Evolutionary conservation across 53 echinoderm and acorn worm genomes (phyloP), one percentile per base, ranked within the genome.

Genomic region (Paracentrotus lividus): DNA sequence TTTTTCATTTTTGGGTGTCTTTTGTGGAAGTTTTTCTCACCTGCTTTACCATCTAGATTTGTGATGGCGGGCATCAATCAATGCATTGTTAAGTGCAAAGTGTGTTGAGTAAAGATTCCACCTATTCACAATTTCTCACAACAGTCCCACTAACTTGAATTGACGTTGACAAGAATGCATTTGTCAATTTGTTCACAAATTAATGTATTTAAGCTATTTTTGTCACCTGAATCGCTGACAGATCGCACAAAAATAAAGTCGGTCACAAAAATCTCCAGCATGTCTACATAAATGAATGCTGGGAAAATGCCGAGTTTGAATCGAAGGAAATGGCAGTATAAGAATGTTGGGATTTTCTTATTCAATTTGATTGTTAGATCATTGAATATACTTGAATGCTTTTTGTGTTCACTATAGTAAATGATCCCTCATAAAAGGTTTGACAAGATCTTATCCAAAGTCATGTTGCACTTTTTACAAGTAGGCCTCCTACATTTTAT

Each of bases 171-270:
- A 49, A 72, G 90, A 90, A 90, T 90, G 29, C 44, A 44, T 47
- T 44, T 90, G 90, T 90, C 90, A 90, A 90, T 90, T 90, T 90
- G 90, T 90, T 90, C 90, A 69, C 90, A 90, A 90, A 90, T 90
- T 90, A 53, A 44, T 54, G 86, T 38, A 56, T 86, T 86, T 86
- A 86, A 49, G 31, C 47, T 47, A 47, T 47, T 81, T 81, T 47
- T 81, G 81, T 81, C 81, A 47, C 81, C 9, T 6, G 81, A 81
- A 45, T 81, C 81, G 81, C 81, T 81, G 81, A 81, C 81, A 81
- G 81, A 81, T 81, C 81, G n/a, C 47, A 81, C 47, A 38, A 81
- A n/a, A n/a, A n/a, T n/a, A n/a, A 72, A 45, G 81, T 81, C 81
- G 81, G 47, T 81, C 45, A 45, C 47, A 81, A 47, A 81, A 47